phyloP scores from a whole-genome alignment of 2,113 vertebrate genomes.

The Butorides virescens region DNA sequence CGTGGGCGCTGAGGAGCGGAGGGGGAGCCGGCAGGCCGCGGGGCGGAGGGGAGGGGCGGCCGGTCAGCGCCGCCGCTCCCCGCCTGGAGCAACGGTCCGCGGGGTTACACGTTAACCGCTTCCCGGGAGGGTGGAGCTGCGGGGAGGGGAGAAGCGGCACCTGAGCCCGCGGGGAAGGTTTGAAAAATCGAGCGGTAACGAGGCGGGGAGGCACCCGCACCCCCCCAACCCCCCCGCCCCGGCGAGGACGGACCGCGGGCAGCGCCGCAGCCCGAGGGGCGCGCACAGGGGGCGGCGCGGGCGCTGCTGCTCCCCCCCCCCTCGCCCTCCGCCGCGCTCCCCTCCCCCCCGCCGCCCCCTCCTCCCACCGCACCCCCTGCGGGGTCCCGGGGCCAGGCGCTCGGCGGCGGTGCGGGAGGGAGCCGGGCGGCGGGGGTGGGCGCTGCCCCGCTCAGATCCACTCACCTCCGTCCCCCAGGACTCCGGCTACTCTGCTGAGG shows the following conservation, averaged over 20 bases:
- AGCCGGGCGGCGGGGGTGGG: neutral
- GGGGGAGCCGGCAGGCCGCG: neutral
- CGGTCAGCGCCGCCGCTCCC: neutral
- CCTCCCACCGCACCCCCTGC: neutral
- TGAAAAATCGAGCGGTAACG: constrained; percentile 19
- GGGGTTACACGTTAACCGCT: neutral
- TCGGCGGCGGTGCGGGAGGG: neutral
- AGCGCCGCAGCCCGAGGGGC: neutral
- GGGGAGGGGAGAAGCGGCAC: constrained; percentile 11
- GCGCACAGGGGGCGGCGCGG: neutral
- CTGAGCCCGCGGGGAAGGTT: neutral
- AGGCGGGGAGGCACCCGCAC: neutral
- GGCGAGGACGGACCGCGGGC: neutral
- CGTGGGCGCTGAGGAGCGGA: neutral
- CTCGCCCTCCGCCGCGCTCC: neutral
- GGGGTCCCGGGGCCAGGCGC: neutral
- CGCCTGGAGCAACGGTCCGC: neutral
- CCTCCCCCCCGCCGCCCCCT: neutral
- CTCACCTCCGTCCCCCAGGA: neutral
- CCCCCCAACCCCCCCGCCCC: neutral
- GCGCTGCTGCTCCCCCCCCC: neutral
- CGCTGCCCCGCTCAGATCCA: neutral
- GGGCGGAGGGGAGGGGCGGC: neutral
- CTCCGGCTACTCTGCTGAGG: neutral
- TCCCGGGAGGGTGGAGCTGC: neutral